Percentiles rank a stretch among this genome's conserved stretches.
Evolutionary conservation across 2,888 invertebrate genomes (phyloP).

Genomic region (Epirrhoe tristata): DNA sequence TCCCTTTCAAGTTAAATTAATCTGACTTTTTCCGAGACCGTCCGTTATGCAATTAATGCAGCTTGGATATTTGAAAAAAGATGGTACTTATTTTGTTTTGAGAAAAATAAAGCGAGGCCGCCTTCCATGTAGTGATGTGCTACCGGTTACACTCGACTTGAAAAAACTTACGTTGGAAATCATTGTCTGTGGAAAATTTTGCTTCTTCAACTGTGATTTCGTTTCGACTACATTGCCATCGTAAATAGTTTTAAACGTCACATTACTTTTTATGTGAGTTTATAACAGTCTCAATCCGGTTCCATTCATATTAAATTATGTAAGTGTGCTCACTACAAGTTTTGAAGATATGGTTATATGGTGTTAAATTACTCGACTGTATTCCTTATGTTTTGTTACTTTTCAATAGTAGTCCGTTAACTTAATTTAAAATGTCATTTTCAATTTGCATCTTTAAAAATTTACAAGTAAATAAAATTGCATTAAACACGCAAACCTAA

Average conservation of each 20-base stretch:
- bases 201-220: neutral
- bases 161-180: conserved; percentile 20
- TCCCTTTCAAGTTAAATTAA: conserved; percentile 33
- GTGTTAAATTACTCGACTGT: neutral
- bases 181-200: conserved; percentile 16
- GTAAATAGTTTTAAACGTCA: neutral
- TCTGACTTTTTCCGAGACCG: conserved; percentile 25
- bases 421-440: conserved; percentile 14
- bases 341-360: neutral
- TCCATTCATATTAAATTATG: neutral
- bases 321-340: neutral
- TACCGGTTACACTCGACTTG: neutral
- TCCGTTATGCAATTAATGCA: conserved; percentile 42
- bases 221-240: neutral
- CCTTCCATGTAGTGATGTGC: conserved; percentile 10
- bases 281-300: neutral
- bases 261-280: conserved; percentile 1
- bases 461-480: conserved; percentile 4
- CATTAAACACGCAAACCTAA: conserved; percentile 25
- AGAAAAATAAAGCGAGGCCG: conserved; percentile 15
- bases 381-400: neutral
- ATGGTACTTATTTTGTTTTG: conserved; percentile 18
- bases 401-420: conserved; percentile 8
- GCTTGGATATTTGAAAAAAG: conserved; percentile 34
- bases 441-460: conserved; percentile 14